phyloP scores from a whole-genome alignment of 2,797 vertebrate species.

The Rhynchotus rufescens region DNA sequence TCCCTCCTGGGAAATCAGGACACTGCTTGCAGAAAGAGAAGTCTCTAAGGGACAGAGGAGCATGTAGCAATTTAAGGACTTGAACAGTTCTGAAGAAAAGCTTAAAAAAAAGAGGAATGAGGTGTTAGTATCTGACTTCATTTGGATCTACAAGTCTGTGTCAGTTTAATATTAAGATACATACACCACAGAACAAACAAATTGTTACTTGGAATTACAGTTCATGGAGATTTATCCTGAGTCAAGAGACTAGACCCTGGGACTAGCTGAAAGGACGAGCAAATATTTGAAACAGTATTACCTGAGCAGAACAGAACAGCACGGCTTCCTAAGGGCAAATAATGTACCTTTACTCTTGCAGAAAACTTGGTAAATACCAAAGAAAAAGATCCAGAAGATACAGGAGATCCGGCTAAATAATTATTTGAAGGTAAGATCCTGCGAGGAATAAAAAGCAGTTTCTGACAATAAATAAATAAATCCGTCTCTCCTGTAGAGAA shows the following conservation, averaged over 20 bases:
- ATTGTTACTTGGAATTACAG: neutral
- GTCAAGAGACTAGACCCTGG: neutral
- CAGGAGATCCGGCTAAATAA: neutral
- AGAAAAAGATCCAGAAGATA: neutral
- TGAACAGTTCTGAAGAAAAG: conserved; percentile 12
- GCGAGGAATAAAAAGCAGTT: neutral
- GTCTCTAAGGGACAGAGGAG: conserved; percentile 1
- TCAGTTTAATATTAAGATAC: neutral
- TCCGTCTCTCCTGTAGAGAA: neutral
- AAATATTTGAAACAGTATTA: neutral
- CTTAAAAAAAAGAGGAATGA: neutral
- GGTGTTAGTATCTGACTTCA: neutral
- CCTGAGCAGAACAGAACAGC: neutral
- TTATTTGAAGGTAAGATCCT: neutral
- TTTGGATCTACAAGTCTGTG: neutral
- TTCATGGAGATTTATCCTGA: neutral
- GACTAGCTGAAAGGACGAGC: neutral
- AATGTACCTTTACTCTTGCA: neutral
- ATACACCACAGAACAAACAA: neutral
- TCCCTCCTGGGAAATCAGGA: conserved; percentile 43
- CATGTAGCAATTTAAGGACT: neutral
- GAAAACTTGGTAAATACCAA: neutral
- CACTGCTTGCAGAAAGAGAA: conserved; percentile 21
- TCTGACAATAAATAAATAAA: neutral
- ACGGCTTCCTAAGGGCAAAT: neutral